These are phyloP conservation scores for Drosophila paramelanica DNA, from an alignment of 2,888 invertebrate species.

Conservation along the genomic window DNA sequence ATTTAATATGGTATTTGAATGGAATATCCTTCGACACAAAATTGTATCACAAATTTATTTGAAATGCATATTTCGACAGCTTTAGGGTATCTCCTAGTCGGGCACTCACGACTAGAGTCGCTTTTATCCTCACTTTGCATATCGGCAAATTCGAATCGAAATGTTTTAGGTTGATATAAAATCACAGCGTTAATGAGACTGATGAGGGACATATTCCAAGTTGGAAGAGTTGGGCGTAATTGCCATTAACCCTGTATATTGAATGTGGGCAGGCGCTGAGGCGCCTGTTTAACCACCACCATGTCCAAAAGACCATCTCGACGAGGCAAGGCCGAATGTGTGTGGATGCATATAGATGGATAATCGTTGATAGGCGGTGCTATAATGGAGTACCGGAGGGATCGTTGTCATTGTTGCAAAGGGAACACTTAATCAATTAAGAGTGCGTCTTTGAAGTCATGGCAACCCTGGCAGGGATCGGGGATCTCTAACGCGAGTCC, in stretches of 20 bases:
- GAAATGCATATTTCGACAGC: too few species aligned
- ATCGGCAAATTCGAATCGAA: not conserved
- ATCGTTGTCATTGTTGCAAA: constrained; percentile 20
- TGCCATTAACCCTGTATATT: constrained; percentile 13
- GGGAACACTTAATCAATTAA: constrained; percentile 56
- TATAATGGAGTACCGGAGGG: constrained; percentile 10
- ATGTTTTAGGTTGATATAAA: constrained; percentile 16
- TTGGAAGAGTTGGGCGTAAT: constrained; percentile 4
- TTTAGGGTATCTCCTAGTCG: too few species aligned
- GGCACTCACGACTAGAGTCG: not conserved
- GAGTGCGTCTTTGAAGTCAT: constrained; percentile 39
- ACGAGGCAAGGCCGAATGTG: not conserved
- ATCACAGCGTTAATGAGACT: constrained; percentile 13
- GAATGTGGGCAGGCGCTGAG: not conserved
- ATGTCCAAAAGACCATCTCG: not conserved
- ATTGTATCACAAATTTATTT: too few species aligned
- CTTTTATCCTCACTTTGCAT: constrained; percentile 1
- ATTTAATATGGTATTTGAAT: too few species aligned
- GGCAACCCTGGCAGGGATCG: not conserved
- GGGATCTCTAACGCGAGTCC: not conserved
- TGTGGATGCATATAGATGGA: not conserved
- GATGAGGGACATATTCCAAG: not conserved
- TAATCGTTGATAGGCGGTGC: not conserved
- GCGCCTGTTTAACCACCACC: constrained; percentile 11
- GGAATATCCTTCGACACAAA: too few species aligned